Conservation (phyloP, 2,888 invertebrate genomes). For the Drosophila merina region DNA sequence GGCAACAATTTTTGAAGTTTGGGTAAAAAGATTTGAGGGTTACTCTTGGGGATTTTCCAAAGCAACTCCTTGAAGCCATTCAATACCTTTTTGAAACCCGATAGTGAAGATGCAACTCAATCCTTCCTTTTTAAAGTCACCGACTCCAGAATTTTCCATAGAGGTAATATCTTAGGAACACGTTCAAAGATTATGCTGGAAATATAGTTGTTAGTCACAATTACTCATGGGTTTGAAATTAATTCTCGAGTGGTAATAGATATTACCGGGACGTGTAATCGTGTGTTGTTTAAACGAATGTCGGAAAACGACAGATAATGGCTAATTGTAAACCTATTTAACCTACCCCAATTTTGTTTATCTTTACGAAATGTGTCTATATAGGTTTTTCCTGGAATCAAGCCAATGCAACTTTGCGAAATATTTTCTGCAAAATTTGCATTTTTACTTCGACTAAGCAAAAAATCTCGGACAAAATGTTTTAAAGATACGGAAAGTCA, state of each 20-base stretch:
- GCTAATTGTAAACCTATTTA: background rate
- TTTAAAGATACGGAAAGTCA: background rate
- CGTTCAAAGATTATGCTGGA: background rate
- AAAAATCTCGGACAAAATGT: background rate
- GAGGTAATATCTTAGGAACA: background rate
- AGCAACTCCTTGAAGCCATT: background rate
- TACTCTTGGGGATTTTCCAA: background rate
- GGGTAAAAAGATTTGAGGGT: too few relatives aligned
- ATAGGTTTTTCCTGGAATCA: background rate
- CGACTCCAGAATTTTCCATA: background rate
- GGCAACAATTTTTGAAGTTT: too few relatives aligned
- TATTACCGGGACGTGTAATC: background rate
- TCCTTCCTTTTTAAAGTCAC: too few relatives aligned
- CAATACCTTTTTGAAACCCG: too few relatives aligned
- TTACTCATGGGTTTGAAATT: background rate
- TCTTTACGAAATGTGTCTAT: background rate
- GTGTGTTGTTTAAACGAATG: background rate
- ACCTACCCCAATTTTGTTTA: constrained; percentile 1
- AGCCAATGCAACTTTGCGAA: background rate
- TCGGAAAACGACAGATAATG: background rate
- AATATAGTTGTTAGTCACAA: background rate
- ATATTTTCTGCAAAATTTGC: background rate
- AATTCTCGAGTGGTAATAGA: background rate
- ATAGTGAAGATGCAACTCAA: too few relatives aligned
- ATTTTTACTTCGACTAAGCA: background rate